Evolutionary conservation across 1,140 invertebrate species (phyloP).

Genomic region (Drosophila varians): DNA sequence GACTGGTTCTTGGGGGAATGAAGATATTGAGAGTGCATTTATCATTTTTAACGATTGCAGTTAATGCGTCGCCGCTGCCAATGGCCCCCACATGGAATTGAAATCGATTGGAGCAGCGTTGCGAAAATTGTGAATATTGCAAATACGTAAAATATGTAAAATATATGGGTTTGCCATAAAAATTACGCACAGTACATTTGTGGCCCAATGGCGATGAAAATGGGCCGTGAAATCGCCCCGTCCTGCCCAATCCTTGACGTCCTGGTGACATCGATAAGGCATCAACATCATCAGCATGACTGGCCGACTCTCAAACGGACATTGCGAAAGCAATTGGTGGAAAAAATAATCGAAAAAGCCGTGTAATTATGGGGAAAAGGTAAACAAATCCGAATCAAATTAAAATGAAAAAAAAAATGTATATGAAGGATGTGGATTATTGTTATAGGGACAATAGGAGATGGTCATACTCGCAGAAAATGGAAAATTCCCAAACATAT

Average conservation of each 20-base stretch:
- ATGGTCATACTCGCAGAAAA: slow-evolving; percentile 28
- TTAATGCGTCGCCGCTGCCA: slow-evolving; percentile 53
- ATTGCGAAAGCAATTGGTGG: slow-evolving; percentile 28
- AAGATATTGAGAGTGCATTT: slow-evolving; percentile 32
- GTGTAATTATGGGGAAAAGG: slow-evolving; percentile 47
- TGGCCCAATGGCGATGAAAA: slow-evolving; percentile 51
- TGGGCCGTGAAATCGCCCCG: slow-evolving; percentile 57
- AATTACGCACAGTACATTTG: slow-evolving; percentile 80
- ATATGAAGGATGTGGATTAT: neutral
- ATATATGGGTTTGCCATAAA: slow-evolving; percentile 70
- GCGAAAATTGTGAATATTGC: slow-evolving; percentile 27
- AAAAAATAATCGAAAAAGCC: slow-evolving; percentile 4
- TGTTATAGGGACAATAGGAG: neutral
- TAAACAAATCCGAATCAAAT: slow-evolving; percentile 70
- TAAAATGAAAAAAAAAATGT: slow-evolving; percentile 40
- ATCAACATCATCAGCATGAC: slow-evolving; percentile 57
- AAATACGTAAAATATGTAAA: slow-evolving; percentile 27
- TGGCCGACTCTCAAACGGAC: slow-evolving; percentile 65
- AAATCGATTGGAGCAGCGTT: slow-evolving; percentile 15
- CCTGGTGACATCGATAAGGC: slow-evolving; percentile 50
- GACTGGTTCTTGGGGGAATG: neutral
- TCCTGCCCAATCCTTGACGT: neutral
- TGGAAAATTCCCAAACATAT: slow-evolving; percentile 39
- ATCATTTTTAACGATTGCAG: slow-evolving; percentile 76
- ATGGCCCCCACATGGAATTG: slow-evolving; percentile 43